Evolutionary conservation across 2,113 vertebrate species (phyloP).

Genomic region (Toxotes chatareus): DNA sequence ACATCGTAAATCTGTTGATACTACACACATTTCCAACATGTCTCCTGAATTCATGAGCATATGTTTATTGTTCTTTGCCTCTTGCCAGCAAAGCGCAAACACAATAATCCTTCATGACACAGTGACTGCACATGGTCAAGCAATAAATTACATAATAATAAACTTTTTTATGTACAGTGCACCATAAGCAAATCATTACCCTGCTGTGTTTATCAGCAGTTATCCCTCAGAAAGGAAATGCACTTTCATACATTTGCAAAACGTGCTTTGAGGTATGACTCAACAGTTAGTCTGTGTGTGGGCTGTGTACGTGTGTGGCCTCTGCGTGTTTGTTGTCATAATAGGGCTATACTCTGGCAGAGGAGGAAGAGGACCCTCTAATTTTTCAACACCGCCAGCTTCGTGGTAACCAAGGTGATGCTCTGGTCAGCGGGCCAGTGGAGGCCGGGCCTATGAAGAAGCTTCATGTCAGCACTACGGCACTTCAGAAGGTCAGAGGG

Average conservation of each 20-base stretch:
- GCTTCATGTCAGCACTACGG: slow-evolving; percentile 97
- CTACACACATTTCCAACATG: neutral
- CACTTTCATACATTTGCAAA: slow-evolving; percentile 41
- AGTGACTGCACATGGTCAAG: slow-evolving; percentile 14
- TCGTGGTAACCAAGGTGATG: slow-evolving; percentile 90
- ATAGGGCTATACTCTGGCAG: slow-evolving; percentile 97
- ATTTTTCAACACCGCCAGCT: slow-evolving; percentile 94
- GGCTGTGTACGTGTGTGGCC: slow-evolving; percentile 39
- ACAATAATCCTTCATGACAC: neutral
- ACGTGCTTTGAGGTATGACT: slow-evolving; percentile 33
- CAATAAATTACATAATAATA: slow-evolving; percentile 27
- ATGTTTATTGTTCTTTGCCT: slow-evolving; percentile 1
- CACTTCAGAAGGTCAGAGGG: slow-evolving; percentile 92
- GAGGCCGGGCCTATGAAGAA: slow-evolving; percentile 99
- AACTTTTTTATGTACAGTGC: slow-evolving; percentile 10
- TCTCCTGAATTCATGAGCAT: neutral
- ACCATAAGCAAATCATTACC: slow-evolving; percentile 39
- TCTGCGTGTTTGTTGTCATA: slow-evolving; percentile 19
- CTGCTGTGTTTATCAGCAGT: slow-evolving; percentile 59
- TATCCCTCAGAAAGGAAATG: slow-evolving; percentile 50
- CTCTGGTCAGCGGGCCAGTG: slow-evolving; percentile 90
- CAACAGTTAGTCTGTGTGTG: slow-evolving; percentile 59
- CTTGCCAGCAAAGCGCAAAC: neutral
- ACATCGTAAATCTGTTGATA: neutral
- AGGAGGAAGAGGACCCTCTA: slow-evolving; percentile 96